phyloP scores from a whole-genome alignment of 2,888 invertebrate genomes.

The Anorthoa munda region DNA sequence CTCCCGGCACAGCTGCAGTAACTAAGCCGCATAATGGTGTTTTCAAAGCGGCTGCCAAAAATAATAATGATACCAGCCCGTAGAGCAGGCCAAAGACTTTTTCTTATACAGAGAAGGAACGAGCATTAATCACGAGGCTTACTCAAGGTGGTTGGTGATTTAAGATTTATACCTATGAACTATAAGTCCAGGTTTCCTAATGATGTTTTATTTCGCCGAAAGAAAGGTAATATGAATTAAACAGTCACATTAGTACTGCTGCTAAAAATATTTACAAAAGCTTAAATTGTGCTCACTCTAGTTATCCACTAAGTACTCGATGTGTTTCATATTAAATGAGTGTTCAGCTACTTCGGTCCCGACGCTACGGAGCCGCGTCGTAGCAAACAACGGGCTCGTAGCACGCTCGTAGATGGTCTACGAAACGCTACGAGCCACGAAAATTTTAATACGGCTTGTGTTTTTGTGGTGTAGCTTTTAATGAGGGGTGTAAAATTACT shows the following conservation, averaged over 20 bases:
- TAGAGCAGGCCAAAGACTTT: no score
- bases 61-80: no score
- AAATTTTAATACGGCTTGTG: slow-evolving; percentile 13
- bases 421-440: slow-evolving; percentile 21
- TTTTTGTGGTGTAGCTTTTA: slow-evolving; percentile 35
- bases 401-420: slow-evolving; percentile 31
- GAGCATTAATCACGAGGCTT: no score
- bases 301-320: slow-evolving; percentile 26
- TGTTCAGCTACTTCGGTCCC: slow-evolving; percentile 25
- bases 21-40: background rate
- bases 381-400: slow-evolving; percentile 45
- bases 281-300: slow-evolving; percentile 27
- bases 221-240: no score
- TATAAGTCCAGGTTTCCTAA: no score
- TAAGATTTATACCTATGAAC: no score
- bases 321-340: slow-evolving; percentile 42
- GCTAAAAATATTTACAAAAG: background rate
- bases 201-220: no score
- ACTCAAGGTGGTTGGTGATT: no score
- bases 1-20: background rate
- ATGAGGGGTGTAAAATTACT: slow-evolving; percentile 34
- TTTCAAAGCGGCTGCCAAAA: background rate
- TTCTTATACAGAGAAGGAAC: no score
- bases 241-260: no score
- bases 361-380: slow-evolving; percentile 26